Base-by-base conservation (phyloP, 2,888 invertebrate genomes). In the Rhimphoctona megacephalus region DNA sequence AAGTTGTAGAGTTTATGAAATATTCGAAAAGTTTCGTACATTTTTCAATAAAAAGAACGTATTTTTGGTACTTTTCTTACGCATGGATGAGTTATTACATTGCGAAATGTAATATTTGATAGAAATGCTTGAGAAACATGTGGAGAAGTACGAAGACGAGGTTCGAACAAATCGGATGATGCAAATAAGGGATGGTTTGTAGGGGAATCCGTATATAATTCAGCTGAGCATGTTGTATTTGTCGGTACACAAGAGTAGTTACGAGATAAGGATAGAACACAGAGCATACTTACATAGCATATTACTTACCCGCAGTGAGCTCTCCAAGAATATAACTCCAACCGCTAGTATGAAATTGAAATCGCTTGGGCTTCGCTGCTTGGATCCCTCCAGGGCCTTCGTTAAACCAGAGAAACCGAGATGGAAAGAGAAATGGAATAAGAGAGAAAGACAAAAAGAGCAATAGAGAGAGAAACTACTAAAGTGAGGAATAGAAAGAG, bases 291-390 rank as follows among this genome's bases (percentile, higher is more conserved):
- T 77, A 83, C 77, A 83, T 52, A 64, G 70, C 83, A 83, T 78
- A 83, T 83, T 83, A 77, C 77, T 64, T 83, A 70, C 70, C 70
- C 77, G 19, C 83, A 78, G 61, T 39, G 70, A 74, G 73, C 73
- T 81, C 61, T 70, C 49, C 69, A 69, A 36, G 66, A 81, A 66
- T 73, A 73, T 66, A 73, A 73, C 73, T 72, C 52, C 66, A 66
- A 39, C 54, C 54, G 74, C 54, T 83, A n/a, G 70, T 83, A 83
- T 78, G 83, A 83, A 83, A 83, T 83, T 83, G 83, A 83, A 77
- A 77, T 77, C 83, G 77, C 70, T 77, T 52, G 70, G 77, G 83
- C 49, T 77, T 70, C 64, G 61, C 39, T 25, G 77, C 77, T 84
- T n/a, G 57, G 33, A 79, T 66, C 73, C 43, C 66, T 57, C n/a